These are phyloP conservation scores for Dryobates pubescens DNA, from an alignment of 2,797 vertebrate species.

Conservation along the genomic window DNA sequence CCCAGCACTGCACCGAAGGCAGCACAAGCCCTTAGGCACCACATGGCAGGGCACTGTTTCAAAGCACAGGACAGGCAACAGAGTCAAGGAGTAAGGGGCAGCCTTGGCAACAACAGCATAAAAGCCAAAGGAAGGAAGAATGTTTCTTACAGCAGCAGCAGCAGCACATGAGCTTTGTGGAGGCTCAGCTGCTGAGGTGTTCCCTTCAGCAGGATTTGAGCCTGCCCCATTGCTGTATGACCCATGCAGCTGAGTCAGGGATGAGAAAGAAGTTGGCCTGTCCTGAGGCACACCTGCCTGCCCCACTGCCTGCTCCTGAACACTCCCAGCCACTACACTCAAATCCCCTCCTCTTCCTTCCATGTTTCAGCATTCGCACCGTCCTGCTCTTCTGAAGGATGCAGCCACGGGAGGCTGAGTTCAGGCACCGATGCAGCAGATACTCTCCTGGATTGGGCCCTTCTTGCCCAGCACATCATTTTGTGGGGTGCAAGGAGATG, in stretches of 20 bases:
- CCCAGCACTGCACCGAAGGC: accelerated
- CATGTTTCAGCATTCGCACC: slow-evolving; percentile 19
- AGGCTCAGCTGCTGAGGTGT: neutral
- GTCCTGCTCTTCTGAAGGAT: slow-evolving; percentile 53
- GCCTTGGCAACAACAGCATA: neutral
- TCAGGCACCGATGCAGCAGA: neutral
- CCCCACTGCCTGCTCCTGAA: neutral
- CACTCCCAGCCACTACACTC: neutral
- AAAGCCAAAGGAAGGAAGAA: neutral
- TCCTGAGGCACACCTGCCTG: neutral
- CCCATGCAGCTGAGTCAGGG: neutral
- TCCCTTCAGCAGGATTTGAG: neutral
- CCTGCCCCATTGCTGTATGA: neutral
- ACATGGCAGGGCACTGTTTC: too few species aligned
- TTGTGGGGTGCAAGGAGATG: accelerated
- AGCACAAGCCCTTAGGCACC: neutral
- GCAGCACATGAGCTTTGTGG: neutral
- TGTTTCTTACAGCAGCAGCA: neutral
- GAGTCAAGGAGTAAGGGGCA: neutral
- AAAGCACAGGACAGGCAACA: neutral
- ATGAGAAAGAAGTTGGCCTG: accelerated
- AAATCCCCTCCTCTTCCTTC: neutral
- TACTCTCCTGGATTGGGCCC: neutral
- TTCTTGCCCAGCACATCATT: neutral
- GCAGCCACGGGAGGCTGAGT: neutral